Conservation (phyloP, 2,113 vertebrate genomes). For the Upupa epops region DNA sequence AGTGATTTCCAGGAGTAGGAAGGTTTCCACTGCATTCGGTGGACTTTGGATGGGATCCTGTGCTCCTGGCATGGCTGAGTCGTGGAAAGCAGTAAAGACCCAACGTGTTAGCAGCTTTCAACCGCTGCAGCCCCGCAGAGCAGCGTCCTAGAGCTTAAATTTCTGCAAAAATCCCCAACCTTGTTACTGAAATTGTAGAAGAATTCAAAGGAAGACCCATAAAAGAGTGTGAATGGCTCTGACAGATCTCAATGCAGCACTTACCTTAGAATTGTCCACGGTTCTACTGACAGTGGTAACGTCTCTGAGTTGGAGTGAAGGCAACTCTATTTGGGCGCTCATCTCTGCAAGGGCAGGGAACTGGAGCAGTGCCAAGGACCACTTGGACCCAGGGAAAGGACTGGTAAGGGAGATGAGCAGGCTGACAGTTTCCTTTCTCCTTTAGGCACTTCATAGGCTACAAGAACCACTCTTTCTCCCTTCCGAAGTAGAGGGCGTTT, state of each 20-base stretch:
- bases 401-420: background rate
- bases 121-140: background rate
- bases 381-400: background rate
- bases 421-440: background rate
- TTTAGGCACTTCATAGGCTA: background rate
- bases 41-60: background rate
- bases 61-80: background rate
- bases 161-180: slow-evolving; percentile 5
- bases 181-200: slow-evolving; percentile 11
- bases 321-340: background rate
- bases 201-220: slow-evolving; percentile 47
- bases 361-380: background rate
- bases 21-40: background rate
- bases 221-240: slow-evolving; percentile 52
- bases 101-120: background rate
- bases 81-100: background rate
- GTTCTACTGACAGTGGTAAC: background rate
- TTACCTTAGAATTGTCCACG: background rate
- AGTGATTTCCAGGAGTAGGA: background rate
- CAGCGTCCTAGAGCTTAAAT: background rate
- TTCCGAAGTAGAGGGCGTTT: background rate
- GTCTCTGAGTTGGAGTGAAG: background rate
- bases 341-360: background rate
- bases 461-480: background rate
- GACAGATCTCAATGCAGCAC: slow-evolving; percentile 1